Conservation (phyloP, 2,888 invertebrate genomes). For the Ennomos fuscantarius region DNA sequence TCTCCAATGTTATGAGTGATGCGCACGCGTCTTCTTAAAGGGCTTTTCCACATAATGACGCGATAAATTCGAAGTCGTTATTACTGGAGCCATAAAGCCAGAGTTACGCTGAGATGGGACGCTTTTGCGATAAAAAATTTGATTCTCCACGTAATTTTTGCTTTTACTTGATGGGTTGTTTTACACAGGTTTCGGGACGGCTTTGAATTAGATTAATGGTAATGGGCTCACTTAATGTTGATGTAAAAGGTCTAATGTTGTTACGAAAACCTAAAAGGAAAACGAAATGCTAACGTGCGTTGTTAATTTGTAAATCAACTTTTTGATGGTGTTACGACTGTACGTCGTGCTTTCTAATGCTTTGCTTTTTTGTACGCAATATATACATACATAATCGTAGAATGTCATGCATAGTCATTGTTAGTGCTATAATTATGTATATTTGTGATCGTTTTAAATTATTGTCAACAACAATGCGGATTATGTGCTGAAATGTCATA, state of each 20-base stretch:
- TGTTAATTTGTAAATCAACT: conserved; percentile 14
- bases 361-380: too few species aligned
- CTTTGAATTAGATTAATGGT: conserved; percentile 39
- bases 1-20: conserved; percentile 29
- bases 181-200: conserved; percentile 41
- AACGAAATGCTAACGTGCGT: conserved; percentile 10
- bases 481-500: conserved; percentile 31
- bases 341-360: not conserved
- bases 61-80: conserved; percentile 52
- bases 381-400: too few species aligned
- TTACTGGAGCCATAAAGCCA: conserved; percentile 51
- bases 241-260: conserved; percentile 31
- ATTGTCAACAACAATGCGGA: conserved; percentile 21
- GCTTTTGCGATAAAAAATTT: conserved; percentile 55
- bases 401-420: conserved; percentile 7
- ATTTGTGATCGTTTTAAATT: conserved; percentile 10
- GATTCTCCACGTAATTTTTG: conserved; percentile 56
- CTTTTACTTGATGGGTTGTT: conserved; percentile 53
- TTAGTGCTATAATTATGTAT: conserved; percentile 16
- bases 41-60: conserved; percentile 50
- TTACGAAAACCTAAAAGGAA: conserved; percentile 16
- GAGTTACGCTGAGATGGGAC: conserved; percentile 50
- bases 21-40: conserved; percentile 44
- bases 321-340: conserved; percentile 3
- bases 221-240: conserved; percentile 31